phyloP scores from a whole-genome alignment of 1,140 invertebrate species.

The Agrypnia vestita region DNA sequence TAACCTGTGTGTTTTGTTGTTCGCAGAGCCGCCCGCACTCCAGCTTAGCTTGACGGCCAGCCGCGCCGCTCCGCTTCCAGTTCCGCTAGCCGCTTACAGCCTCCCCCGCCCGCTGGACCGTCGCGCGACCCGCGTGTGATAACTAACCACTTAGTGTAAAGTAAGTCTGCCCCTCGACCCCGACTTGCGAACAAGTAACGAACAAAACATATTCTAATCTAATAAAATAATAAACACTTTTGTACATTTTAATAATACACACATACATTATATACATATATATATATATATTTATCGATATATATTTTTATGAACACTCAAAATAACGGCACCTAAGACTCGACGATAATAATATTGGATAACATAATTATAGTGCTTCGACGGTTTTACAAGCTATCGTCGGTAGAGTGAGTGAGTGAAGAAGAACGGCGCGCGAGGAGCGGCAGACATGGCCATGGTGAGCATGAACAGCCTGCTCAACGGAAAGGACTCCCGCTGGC shows the following conservation, averaged over 20 bases:
- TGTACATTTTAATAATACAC: constrained; percentile 52
- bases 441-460: constrained; percentile 87
- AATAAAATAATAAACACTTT: constrained; percentile 57
- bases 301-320: constrained; percentile 60
- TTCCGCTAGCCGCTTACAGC: constrained; percentile 64
- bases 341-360: constrained; percentile 42
- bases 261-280: constrained; percentile 51
- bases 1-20: constrained; percentile 70
- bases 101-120: constrained; percentile 67
- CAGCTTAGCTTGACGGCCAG: constrained; percentile 71
- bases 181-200: constrained; percentile 21
- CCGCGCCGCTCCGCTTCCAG: constrained; percentile 67
- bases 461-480: constrained; percentile 97
- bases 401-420: constrained; percentile 37
- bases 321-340: constrained; percentile 54
- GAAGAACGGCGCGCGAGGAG: neutral
- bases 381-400: constrained; percentile 27
- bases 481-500: constrained; percentile 99
- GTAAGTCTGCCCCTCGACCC: constrained; percentile 16
- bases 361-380: constrained; percentile 38
- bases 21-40: constrained; percentile 69
- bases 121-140: constrained; percentile 72
- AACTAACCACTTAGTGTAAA: constrained; percentile 41
- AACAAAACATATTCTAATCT: constrained; percentile 60
- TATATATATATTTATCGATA: too few relatives aligned